Conservation (phyloP, 2,797 vertebrate genomes). For the Pangasius mekongensis region DNA sequence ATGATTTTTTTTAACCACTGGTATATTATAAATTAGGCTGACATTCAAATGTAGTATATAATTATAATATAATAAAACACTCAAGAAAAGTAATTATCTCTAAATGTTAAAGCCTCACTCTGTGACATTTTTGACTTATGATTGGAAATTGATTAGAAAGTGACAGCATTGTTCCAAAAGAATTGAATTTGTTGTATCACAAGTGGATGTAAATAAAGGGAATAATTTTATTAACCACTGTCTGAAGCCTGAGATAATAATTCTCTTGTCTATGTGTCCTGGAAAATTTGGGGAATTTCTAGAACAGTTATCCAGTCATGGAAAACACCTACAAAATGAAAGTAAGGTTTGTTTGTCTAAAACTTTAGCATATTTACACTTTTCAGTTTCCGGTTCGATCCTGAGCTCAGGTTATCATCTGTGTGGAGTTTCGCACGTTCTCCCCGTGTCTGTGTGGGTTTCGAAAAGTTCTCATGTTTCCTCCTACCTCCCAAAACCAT, state of each 20-base stretch:
- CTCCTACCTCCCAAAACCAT: not conserved
- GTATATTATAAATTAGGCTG: not conserved
- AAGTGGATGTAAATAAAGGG: slow-evolving; percentile 10
- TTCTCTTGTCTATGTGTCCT: too few species aligned
- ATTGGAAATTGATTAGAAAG: not conserved
- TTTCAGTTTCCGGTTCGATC: not conserved
- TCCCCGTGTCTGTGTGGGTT: not conserved
- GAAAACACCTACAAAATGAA: not conserved
- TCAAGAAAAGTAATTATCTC: not conserved
- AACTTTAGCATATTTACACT: not conserved
- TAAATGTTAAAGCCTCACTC: not conserved
- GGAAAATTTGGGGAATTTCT: slow-evolving; percentile 1
- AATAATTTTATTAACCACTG: not conserved
- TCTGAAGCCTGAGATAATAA: not conserved
- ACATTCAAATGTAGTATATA: not conserved
- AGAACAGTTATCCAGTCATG: not conserved
- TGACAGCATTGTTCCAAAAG: too few species aligned
- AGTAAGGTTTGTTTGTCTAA: not conserved
- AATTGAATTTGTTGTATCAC: not conserved
- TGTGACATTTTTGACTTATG: not conserved
- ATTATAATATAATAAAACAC: not conserved
- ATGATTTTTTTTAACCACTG: too few species aligned
- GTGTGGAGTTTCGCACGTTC: too few species aligned
- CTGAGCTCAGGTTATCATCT: not conserved
- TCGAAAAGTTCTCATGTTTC: not conserved